These are phyloP conservation scores for Avahi laniger DNA, from an alignment of 2,797 vertebrate genomes.

Conservation along the genomic window DNA sequence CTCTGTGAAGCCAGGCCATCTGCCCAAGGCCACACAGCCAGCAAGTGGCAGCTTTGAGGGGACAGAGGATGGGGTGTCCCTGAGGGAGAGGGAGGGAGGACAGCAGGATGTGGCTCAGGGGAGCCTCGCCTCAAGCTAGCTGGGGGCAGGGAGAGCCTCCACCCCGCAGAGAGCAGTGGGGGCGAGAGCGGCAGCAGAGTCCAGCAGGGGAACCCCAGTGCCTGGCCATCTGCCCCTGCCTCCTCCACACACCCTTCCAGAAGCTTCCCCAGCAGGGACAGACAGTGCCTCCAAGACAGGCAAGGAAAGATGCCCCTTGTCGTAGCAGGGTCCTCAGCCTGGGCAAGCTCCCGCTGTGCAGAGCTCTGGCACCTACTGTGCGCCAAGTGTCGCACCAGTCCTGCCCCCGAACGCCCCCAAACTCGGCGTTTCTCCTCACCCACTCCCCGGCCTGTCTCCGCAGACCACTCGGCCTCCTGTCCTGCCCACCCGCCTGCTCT, in stretches of 20 bases:
- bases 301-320: rapidly evolving
- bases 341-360: too few species aligned
- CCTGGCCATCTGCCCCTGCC: not conserved
- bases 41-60: not conserved
- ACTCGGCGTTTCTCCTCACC: not conserved
- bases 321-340: not conserved
- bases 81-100: not conserved
- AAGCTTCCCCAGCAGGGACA: not conserved
- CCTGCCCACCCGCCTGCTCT: not conserved
- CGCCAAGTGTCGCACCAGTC: not conserved
- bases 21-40: not conserved
- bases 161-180: not conserved
- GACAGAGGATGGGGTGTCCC: not conserved
- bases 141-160: not conserved
- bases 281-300: not conserved
- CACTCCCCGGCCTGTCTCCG: rapidly evolving
- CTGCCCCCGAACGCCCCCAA: not conserved
- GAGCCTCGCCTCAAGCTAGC: not conserved
- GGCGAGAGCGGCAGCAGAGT: not conserved
- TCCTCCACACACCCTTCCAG: not conserved
- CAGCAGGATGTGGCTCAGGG: not conserved
- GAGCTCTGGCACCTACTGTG: not conserved
- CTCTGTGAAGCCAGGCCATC: not conserved
- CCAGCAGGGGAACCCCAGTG: not conserved
- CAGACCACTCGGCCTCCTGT: not conserved